Conservation (phyloP, 2,888 invertebrate genomes). For the Nudaria mundana region DNA sequence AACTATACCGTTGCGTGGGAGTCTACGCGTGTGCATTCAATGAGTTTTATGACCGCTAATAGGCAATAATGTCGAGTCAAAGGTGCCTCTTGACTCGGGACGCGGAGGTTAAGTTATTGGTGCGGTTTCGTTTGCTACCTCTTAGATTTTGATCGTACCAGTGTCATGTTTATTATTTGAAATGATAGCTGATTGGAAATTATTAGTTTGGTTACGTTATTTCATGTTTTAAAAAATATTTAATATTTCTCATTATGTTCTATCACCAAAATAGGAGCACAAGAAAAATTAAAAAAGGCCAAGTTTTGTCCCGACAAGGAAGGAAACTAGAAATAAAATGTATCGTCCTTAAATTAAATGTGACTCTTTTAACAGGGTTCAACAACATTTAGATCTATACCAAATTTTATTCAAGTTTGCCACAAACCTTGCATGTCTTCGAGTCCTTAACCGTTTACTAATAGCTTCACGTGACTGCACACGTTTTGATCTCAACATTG, state of each 20-base stretch:
- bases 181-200: slow-evolving; percentile 4
- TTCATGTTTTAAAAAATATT: not conserved
- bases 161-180: slow-evolving; percentile 9
- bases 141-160: slow-evolving; percentile 18
- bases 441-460: slow-evolving; percentile 60
- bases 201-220: not conserved
- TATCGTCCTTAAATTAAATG: too few species aligned
- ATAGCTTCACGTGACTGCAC: slow-evolving; percentile 72
- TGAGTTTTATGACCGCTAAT: slow-evolving; percentile 58
- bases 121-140: slow-evolving; percentile 31
- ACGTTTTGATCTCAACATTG: slow-evolving; percentile 56
- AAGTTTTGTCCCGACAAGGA: too few species aligned
- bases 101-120: slow-evolving; percentile 52
- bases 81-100: slow-evolving; percentile 48
- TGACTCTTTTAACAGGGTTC: too few species aligned
- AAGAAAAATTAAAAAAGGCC: too few species aligned
- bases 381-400: too few species aligned
- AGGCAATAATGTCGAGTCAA: slow-evolving; percentile 43
- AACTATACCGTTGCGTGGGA: slow-evolving; percentile 36
- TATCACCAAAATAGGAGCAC: too few species aligned
- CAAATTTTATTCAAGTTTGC: too few species aligned
- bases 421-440: slow-evolving; percentile 55
- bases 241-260: too few species aligned
- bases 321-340: too few species aligned
- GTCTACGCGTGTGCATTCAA: slow-evolving; percentile 42